Evolutionary conservation across 2,113 vertebrate genomes (phyloP), one percentile per base, ranked within the genome.

Genomic region (Mormyrus lacerda): DNA sequence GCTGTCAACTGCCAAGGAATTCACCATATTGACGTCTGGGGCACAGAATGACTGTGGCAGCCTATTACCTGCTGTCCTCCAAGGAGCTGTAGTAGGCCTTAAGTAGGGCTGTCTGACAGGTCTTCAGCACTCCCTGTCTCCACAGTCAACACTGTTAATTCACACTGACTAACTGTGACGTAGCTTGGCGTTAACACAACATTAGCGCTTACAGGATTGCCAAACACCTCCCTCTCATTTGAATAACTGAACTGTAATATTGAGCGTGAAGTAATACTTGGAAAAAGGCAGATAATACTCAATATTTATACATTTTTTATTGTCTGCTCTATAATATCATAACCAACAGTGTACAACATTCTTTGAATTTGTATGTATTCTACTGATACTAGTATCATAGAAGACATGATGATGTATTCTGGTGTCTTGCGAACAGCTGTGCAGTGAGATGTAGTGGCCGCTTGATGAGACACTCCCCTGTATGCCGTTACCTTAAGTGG

Each of bases 11-110:
- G 31, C 31, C 31, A 79, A 42, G 35, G 35, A 79, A 79, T 79
- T 79, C 13, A 42, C 73, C 73, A 79, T 79, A 79, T 42, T 79
- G 27, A 69, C n/a, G 45, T 39, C 35, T 39, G 35, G 42, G 79
- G 21, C 39, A 65, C 51, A 85, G 13, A 61, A 51, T 48, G 21
- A 82, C 76, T 82, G 42, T 87, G 85, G 73, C 55, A 83, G 48
- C 42, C 76, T 47, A 61, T 91, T 94, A 99, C 98, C 98, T 97
- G 87, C 90, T 93, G 91, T 98, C 98, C 90, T 98, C 97, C 90
- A 99, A 94, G 88, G 97, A 97, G 90, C 90, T 94, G 92, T 91
- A 96, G 76, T 98, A 99, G 61, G 97, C 98, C 93, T 96, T 97
- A 24, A 99, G 96, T 88, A 99, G 94, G 35, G 96, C 92, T 27